Percentiles rank a stretch among this genome's conserved stretches.
These are phyloP conservation scores for Ophiodon elongatus DNA, from an alignment of 2,113 vertebrate genomes.

Conservation along the genomic window DNA sequence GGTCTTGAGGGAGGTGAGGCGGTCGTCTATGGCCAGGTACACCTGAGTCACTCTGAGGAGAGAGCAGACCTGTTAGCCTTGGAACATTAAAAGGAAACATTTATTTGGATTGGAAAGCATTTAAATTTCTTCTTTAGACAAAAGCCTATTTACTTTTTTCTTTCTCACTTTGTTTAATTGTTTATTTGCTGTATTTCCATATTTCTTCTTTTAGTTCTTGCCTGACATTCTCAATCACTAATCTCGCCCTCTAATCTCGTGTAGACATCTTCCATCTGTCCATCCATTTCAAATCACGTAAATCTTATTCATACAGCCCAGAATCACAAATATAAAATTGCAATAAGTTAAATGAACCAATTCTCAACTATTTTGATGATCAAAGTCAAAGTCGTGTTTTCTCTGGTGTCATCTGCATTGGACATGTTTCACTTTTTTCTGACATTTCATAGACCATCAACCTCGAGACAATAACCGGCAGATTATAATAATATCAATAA, in stretches of 20 bases:
- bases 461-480: too few relatives aligned
- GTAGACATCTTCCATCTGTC: too few relatives aligned
- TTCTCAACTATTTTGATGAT: too few relatives aligned
- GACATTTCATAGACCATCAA: too few relatives aligned
- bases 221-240: background rate
- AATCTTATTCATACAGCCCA: too few relatives aligned
- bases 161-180: background rate
- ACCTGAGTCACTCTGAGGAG: constrained; percentile 90
- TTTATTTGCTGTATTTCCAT: background rate
- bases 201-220: background rate
- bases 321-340: too few relatives aligned
- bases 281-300: background rate
- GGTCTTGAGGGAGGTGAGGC: constrained; percentile 96
- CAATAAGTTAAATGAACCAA: too few relatives aligned
- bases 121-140: background rate
- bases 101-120: background rate
- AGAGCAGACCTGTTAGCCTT: background rate
- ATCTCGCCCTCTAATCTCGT: too few relatives aligned
- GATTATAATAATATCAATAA: too few relatives aligned
- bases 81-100: background rate
- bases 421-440: too few relatives aligned
- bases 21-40: constrained; percentile 95
- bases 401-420: too few relatives aligned
- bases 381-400: too few relatives aligned
- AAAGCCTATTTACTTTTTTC: background rate